Evolutionary conservation across 2,113 vertebrate genomes (phyloP).

Genomic region (Progne subis): DNA sequence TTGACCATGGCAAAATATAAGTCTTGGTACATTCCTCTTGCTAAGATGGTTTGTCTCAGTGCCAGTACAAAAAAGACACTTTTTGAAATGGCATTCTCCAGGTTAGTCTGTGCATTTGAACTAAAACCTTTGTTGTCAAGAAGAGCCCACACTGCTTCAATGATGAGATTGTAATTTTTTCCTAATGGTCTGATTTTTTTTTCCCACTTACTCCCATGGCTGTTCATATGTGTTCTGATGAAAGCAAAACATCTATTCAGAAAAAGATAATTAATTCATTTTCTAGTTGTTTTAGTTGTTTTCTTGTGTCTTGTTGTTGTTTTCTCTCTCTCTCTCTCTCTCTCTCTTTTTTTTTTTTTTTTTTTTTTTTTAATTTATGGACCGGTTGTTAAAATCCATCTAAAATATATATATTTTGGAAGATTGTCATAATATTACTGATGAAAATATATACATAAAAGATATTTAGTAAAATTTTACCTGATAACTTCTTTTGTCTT

Average conservation of each 20-base stretch:
- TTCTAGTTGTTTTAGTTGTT: neutral
- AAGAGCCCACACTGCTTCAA: neutral
- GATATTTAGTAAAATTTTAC: neutral
- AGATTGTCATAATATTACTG: neutral
- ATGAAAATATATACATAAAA: neutral
- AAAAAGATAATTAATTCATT: neutral
- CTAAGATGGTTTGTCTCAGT: neutral
- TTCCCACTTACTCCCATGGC: neutral
- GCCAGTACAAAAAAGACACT: accelerated
- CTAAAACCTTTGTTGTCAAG: neutral
- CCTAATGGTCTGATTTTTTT: neutral
- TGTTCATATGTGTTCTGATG: neutral
- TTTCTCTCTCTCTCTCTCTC: too few species aligned
- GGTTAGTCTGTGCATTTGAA: neutral
- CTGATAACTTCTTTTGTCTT: neutral
- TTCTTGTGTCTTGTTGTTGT: too few species aligned
- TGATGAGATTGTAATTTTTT: neutral
- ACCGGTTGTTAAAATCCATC: neutral
- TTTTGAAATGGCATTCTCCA: neutral
- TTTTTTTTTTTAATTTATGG: neutral
- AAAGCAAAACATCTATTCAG: neutral
- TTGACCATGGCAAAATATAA: neutral
- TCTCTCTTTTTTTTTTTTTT: too few species aligned
- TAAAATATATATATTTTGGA: neutral
- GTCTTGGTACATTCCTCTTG: neutral